Conservation (phyloP, 2,113 vertebrate species). For the Pachypanchax playfairii region DNA sequence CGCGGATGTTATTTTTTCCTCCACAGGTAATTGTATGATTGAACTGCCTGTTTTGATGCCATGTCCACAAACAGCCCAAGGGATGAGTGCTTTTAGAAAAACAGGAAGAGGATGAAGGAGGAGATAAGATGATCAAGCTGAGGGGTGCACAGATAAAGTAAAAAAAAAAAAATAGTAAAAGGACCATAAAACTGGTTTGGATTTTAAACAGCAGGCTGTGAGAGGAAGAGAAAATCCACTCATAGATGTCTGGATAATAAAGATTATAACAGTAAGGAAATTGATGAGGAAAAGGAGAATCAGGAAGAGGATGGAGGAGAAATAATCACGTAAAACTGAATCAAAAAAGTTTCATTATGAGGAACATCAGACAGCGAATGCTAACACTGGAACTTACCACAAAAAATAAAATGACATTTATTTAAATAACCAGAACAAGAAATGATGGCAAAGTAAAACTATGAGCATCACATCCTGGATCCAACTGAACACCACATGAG, state of each 20-base stretch:
- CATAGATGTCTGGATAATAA: slow-evolving; percentile 6
- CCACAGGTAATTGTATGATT: background rate
- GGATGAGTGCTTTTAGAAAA: slow-evolving; percentile 7
- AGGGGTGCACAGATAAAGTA: slow-evolving; percentile 1
- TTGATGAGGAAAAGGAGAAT: background rate
- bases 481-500: too few species aligned
- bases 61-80: slow-evolving; percentile 2
- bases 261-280: slow-evolving; percentile 1
- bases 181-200: slow-evolving; percentile 1
- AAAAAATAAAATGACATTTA: too few species aligned
- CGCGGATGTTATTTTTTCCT: background rate
- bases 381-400: too few species aligned
- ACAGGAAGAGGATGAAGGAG: slow-evolving; percentile 7
- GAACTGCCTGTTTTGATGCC: slow-evolving; percentile 7
- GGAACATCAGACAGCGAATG: too few species aligned
- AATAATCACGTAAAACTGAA: background rate
- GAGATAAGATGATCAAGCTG: slow-evolving; percentile 7
- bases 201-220: slow-evolving; percentile 1
- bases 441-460: too few species aligned
- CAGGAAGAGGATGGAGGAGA: background rate
- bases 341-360: too few species aligned
- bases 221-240: slow-evolving; percentile 9
- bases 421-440: too few species aligned
- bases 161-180: background rate
- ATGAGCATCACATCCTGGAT: too few species aligned